phyloP scores from a whole-genome alignment of 2,797 vertebrate genomes.

The Periparus ater region DNA sequence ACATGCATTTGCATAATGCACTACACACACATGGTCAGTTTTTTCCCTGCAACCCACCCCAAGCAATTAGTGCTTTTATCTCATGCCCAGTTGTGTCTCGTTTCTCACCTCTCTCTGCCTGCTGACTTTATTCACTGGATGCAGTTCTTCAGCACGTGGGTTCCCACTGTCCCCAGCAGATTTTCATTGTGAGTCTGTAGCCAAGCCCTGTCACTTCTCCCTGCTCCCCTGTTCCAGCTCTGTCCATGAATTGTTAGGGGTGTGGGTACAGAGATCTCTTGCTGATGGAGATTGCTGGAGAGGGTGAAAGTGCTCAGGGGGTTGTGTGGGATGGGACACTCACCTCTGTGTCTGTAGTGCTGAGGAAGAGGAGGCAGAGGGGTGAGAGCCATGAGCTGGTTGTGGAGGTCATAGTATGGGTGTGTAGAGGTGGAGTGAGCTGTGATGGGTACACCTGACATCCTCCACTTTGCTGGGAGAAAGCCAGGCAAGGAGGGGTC shows the following conservation, averaged over 20 bases:
- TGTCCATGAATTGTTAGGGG: not conserved
- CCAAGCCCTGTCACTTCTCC: not conserved
- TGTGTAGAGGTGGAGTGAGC: not conserved
- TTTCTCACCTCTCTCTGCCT: not conserved
- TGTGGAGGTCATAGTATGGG: accelerated
- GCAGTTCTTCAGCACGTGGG: not conserved
- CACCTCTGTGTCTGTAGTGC: accelerated
- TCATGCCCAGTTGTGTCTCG: not conserved
- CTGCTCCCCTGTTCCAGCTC: not conserved
- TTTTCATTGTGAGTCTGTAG: accelerated
- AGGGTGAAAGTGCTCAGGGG: accelerated
- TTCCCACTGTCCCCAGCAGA: not conserved
- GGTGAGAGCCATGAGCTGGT: accelerated
- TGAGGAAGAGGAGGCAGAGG: not conserved
- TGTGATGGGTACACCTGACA: not conserved
- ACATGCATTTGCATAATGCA: conserved; percentile 17
- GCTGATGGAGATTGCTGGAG: not conserved
- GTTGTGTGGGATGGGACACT: accelerated
- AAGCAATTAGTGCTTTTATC: conserved; percentile 18
- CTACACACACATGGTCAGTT: not conserved
- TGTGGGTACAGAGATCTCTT: not conserved
- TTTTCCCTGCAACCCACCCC: not conserved
- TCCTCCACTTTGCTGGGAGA: not conserved
- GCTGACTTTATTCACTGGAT: not conserved
- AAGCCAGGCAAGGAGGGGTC: accelerated